Base-by-base conservation (phyloP, 2,888 invertebrate genomes). In the Seladonia tumulorum region DNA sequence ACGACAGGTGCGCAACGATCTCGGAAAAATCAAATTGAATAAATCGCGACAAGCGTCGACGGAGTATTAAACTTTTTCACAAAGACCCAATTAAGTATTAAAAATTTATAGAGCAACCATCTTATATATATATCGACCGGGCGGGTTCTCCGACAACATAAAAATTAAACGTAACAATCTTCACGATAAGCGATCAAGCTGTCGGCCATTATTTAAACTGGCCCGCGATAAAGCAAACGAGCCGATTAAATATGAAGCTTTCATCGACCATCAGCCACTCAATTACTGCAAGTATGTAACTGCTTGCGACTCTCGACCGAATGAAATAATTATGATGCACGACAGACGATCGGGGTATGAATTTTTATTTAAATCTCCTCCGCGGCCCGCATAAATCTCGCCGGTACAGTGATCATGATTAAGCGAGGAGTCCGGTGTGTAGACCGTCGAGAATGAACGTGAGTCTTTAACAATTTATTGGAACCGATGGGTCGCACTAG, bases 261-360 rank as follows among this genome's bases (percentile, higher is more conserved):
- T 63, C 63, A 18, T 63, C 63, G 63, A 14, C 63, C 63, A 63
- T 29, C 63, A 29, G 63, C 8, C 35, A 29, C 63, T 63, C 63
- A 63, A 63, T 63, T 63, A 63, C 63, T 18, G 63, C 63, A 29
- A 63, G 63, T 63, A 63, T 63, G 63, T 63, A 29, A 63, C 63
- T 35, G 63, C 8, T 63, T 14, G 29, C 63, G 63, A 63, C 63
- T 63, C 60, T 29, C 29, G 63, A 7, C 25, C 2, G 63, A 63
- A 63, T 63, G 63, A 63, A 63, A 63, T 63, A 63, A 63, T 63
- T 63, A 29, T 63, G 63, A 63, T 29, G 29, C 29, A 63, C 63
- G 63, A 63, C 63, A 29, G 29, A 14, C 29, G 63, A 63, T 29
- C 63, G 16, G 16, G 29, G 16, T 29, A 63, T 63, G 63, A 63